Evolutionary conservation across 2,113 vertebrate genomes (phyloP).

Genomic region (Tinamus guttatus): DNA sequence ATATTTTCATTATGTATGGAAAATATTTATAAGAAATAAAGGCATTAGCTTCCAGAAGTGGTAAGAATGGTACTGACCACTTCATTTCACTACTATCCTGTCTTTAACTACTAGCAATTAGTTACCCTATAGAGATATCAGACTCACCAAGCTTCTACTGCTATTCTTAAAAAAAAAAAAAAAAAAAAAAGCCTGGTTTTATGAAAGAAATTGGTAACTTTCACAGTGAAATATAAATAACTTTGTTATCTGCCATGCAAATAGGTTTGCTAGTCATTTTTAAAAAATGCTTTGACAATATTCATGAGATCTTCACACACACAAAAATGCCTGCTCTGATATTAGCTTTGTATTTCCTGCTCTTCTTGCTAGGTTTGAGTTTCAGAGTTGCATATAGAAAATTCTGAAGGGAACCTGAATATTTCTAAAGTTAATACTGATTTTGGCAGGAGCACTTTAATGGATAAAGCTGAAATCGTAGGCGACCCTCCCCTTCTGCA

Average conservation of each 20-base stretch:
- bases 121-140: neutral
- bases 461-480: conserved; percentile 42
- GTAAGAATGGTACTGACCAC: neutral
- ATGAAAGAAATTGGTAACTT: conserved; percentile 6
- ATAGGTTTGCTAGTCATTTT: neutral
- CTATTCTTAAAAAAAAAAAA: neutral
- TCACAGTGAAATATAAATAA: neutral
- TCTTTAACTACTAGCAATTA: neutral
- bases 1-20: conserved; percentile 5
- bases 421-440: conserved; percentile 63
- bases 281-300: neutral
- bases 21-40: neutral
- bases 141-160: neutral
- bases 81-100: neutral
- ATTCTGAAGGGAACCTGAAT: conserved; percentile 63
- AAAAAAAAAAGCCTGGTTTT: neutral
- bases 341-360: neutral
- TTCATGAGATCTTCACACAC: neutral
- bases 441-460: conserved; percentile 41
- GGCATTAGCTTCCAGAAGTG: neutral
- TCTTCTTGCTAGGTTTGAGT: neutral
- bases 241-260: conserved; percentile 33
- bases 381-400: conserved; percentile 51
- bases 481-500: conserved; percentile 28
- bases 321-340: neutral